A percentile compares a stretch with the other conserved stretches of the same genome.
These are phyloP conservation scores for Palythoa caribaeorum DNA, from an alignment of 92 coral and sea anemone genomes.

Conservation along the genomic window DNA sequence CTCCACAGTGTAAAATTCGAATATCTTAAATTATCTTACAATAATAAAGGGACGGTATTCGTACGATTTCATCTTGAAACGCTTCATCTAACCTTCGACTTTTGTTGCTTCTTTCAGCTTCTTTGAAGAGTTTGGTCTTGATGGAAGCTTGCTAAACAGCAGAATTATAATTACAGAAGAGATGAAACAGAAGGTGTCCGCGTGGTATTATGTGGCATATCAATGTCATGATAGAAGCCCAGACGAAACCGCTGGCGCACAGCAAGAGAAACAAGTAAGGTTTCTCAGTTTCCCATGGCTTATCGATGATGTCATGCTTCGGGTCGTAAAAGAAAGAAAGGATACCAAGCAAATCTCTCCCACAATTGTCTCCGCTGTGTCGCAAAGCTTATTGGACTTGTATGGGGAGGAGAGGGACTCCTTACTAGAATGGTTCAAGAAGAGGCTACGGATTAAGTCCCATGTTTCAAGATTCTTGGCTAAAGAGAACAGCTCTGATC, in stretches of 20 bases:
- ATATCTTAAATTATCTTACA: no score
- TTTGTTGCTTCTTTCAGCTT: conserved; percentile 42
- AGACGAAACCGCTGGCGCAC: conserved; percentile 24
- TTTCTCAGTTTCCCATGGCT: conserved; percentile 98
- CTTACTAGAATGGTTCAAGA: conserved; percentile 67
- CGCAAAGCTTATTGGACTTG: conserved; percentile 57
- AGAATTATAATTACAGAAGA: conserved; percentile 47
- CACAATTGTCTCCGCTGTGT: conserved; percentile 57
- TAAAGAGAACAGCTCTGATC: background rate
- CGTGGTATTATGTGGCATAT: conserved; percentile 95
- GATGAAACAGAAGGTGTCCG: conserved; percentile 91
- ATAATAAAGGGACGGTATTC: no score
- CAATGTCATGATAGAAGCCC: conserved; percentile 32
- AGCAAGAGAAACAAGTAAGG: conserved; percentile 52
- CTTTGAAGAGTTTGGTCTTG: conserved; percentile 83
- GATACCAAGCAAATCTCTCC: conserved; percentile 46
- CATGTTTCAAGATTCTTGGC: conserved; percentile 45
- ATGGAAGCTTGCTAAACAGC: conserved; percentile 55
- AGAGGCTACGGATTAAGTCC: conserved; percentile 64
- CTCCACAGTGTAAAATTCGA: no score
- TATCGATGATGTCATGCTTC: conserved; percentile 91
- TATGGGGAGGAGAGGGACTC: conserved; percentile 59
- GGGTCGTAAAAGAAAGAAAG: conserved; percentile 53
- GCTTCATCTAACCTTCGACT: background rate
- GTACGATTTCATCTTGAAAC: no score